Evolutionary conservation across 2,797 vertebrate genomes (phyloP).

Genomic region (Melanotaenia nigrans): DNA sequence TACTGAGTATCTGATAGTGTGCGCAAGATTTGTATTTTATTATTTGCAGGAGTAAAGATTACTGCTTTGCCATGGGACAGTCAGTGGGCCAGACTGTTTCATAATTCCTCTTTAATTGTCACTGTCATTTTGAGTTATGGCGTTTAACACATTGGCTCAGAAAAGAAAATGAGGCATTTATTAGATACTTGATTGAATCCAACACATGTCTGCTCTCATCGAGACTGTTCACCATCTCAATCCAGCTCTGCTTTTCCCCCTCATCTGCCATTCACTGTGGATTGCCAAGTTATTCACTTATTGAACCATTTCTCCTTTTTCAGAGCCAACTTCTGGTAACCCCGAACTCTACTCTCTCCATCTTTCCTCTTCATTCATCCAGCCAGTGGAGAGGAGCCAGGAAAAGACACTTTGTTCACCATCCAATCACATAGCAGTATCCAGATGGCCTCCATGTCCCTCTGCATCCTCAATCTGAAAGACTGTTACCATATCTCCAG

Average conservation of each 20-base stretch:
- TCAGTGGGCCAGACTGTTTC: constrained; percentile 17
- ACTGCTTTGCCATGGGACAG: constrained; percentile 24
- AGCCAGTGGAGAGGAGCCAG: constrained; percentile 57
- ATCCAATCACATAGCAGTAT: constrained; percentile 64
- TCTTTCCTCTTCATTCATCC: constrained; percentile 60
- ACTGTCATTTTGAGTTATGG: constrained; percentile 52
- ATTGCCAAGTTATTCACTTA: constrained; percentile 47
- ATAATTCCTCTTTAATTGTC: constrained; percentile 51
- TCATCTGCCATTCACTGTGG: constrained; percentile 50
- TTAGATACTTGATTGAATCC: constrained; percentile 49
- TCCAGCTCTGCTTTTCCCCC: constrained; percentile 53
- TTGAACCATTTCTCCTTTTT: constrained; percentile 58
- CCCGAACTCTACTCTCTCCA: constrained; percentile 48
- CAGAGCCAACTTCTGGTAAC: constrained; percentile 62
- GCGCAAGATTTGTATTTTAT: constrained; percentile 34
- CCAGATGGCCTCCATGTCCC: constrained; percentile 60
- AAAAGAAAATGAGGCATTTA: constrained; percentile 37
- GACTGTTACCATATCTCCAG: constrained; percentile 67
- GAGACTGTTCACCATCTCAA: constrained; percentile 27
- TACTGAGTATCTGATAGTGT: constrained; percentile 20
- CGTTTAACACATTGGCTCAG: constrained; percentile 35
- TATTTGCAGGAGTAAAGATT: constrained; percentile 29
- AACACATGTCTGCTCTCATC: constrained; percentile 43
- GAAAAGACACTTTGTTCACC: constrained; percentile 70
- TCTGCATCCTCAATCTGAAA: constrained; percentile 38